phyloP scores from a whole-genome alignment of 2,888 invertebrate species.

The Nycteola revayana region DNA sequence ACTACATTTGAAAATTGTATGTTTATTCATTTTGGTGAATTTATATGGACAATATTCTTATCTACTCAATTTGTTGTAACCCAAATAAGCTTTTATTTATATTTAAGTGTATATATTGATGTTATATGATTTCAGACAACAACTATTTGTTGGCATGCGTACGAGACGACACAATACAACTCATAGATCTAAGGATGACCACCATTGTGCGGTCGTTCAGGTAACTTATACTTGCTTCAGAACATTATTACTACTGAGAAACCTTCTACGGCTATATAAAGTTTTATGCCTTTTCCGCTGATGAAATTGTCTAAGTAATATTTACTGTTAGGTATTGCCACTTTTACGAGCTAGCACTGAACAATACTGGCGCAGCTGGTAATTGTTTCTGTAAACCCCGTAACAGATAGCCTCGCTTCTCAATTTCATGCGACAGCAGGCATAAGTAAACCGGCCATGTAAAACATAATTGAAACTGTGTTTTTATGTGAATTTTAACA shows the following conservation, averaged over 20 bases:
- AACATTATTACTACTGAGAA: constrained; percentile 23
- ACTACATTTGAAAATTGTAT: too few relatives aligned
- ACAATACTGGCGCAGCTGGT: constrained; percentile 10
- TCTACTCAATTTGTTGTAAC: too few relatives aligned
- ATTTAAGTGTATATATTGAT: too few relatives aligned
- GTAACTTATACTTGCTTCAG: constrained; percentile 78
- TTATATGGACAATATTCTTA: too few relatives aligned
- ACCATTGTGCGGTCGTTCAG: constrained; percentile 94
- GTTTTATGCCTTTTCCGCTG: constrained; percentile 20
- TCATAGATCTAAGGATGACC: constrained; percentile 97
- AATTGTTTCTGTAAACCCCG: constrained; percentile 6
- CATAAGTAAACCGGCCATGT: too few relatives aligned
- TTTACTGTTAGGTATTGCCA: constrained; percentile 20
- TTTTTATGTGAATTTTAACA: too few relatives aligned
- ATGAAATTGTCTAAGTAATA: constrained; percentile 14
- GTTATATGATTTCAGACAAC: constrained; percentile 85
- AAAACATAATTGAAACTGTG: too few relatives aligned
- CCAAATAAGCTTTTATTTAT: too few relatives aligned
- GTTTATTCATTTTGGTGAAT: too few relatives aligned
- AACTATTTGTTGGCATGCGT: constrained; percentile 95
- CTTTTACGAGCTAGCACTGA: constrained; percentile 17
- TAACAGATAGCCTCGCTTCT: too few relatives aligned
- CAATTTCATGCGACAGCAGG: too few relatives aligned
- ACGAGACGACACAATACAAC: constrained; percentile 96
- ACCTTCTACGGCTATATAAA: constrained; percentile 13